Base-by-base conservation (phyloP, 2,888 invertebrate genomes). In the Keiferia lycopersicella region DNA sequence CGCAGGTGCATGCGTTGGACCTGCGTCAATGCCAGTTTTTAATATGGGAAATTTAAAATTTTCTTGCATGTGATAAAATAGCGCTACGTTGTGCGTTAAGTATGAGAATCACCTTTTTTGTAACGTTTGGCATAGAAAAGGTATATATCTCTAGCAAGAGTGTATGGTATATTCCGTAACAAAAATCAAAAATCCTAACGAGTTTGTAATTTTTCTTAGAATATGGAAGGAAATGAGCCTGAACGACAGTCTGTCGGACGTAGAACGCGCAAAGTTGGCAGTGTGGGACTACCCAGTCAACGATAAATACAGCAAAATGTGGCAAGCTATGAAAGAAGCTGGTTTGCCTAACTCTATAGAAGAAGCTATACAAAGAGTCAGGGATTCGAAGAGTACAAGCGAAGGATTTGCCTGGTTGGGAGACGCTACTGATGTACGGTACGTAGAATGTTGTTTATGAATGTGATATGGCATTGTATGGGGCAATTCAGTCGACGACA, bases 211-310 rank as follows among this genome's bases (percentile, higher is more conserved):
- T 38, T 8, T 56, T 80, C 82, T 8, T 78, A 97, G 98, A 74
- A 98, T 99, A 73, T 99, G 99, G 99, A 99, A 99, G 82, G 97
- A 98, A 74, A 98, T 99, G 96, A 98, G 98, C 41, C 88, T 99
- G 22, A 98, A 99, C 82, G 98, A 99, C 86, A 98, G 97, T 63
- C 86, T 99, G 61, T 95, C 95, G 22, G 96, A 98, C 65, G 94
- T 97, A 4, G 98, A 99, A 79, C 92, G 98, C 38, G 97, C 98
- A 0, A 97, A 98, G 82, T 86, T 99, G 16, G 99, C 99, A 0
- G 99, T 99, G 0, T 99, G 99, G 99, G 99, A 99, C 83, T 99
- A 99, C 83, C 99, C 99, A 0, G 98, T 99, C 0, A 98, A 98
- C 77, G 98, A 99, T 86, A 99, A 98, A 80, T 99, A 98, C 84